A percentile compares a stretch with the other conserved stretches of the same genome.
Conservation (phyloP, 1,140 invertebrate species). For the Heliconius melpomene region DNA sequence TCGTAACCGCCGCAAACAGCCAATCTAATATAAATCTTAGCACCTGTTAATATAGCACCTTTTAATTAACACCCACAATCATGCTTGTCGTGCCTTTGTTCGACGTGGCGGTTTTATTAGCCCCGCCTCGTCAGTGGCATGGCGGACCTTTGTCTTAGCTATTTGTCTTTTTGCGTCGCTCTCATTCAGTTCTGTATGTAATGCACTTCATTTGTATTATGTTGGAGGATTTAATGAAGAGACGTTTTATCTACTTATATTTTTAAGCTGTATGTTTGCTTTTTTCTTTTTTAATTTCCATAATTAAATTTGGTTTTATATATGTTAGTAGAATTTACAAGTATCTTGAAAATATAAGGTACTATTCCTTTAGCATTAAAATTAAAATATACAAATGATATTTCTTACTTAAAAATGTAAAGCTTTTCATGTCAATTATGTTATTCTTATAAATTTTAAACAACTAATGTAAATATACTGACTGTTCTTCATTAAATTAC, state of each 20-base stretch:
- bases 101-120: slow-evolving; percentile 54
- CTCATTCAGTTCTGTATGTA: slow-evolving; percentile 44
- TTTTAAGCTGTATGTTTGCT: not conserved
- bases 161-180: slow-evolving; percentile 65
- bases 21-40: slow-evolving; percentile 58
- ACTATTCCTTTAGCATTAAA: too few relatives aligned
- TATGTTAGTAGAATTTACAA: not conserved
- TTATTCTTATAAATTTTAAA: too few relatives aligned
- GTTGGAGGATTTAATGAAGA: slow-evolving; percentile 34
- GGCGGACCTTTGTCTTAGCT: slow-evolving; percentile 66
- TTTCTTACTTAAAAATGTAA: too few relatives aligned
- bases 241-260: slow-evolving; percentile 22
- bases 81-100: slow-evolving; percentile 45
- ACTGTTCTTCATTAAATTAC: too few relatives aligned
- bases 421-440: too few relatives aligned
- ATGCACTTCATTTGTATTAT: slow-evolving; percentile 28
- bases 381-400: too few relatives aligned
- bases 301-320: not conserved
- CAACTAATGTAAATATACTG: too few relatives aligned
- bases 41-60: slow-evolving; percentile 44
- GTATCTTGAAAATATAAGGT: not conserved
- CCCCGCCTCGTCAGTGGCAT: slow-evolving; percentile 70
- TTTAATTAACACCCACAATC: slow-evolving; percentile 45
- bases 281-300: not conserved
- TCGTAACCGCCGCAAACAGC: slow-evolving; percentile 45